Base-by-base conservation (phyloP, 2,113 vertebrate species). In the Silurus meridionalis region DNA sequence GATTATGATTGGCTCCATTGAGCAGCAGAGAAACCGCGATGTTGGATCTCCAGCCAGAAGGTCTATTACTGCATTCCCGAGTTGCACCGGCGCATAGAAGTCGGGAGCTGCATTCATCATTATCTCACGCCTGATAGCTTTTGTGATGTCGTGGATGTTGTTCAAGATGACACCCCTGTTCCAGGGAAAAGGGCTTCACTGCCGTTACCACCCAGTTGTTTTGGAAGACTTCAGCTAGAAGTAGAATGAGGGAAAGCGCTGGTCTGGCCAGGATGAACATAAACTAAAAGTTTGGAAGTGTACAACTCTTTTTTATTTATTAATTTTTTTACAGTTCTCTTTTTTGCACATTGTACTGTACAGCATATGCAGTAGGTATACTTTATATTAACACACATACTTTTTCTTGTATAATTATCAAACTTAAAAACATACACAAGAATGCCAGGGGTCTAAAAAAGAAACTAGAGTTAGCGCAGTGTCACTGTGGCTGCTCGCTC, bases 1-100 rank as follows among this genome's bases (percentile, higher is more conserved):
- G 52, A 83, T 83, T 83, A 67, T 71, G 66, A 72, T 83, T 72
- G 82, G 82, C 63, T 83, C 67, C 67, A 23, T 83, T 83, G 71
- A 46, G 46, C 66, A 46, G 66, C 66, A 72, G 58, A 64, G 21
- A 10, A 57, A 83, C 64, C 82, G 46, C 64, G 37, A 11, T 83
- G 25, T 83, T 58, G 82, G 53, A 83, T 84, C 53, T 52, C 69
- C 19, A 67, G 61, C 50, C 75, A 85, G 25, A 52, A 79, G 75
- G 25, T 46, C 50, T 85, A 79, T 67, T 78, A 66, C 50, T 74
- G 69, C 83, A 84, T 84, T 74, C 55, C 69, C 55, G 48, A 46
- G 11, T 84, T 84, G 28, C 37, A 84, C 21, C 28, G n/a, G 25
- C 21, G 67, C 83, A 84, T 84, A 21, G 4, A 60, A 15, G 21